Conservation (phyloP, 2,797 vertebrate species). For the Trematocara caparti region DNA sequence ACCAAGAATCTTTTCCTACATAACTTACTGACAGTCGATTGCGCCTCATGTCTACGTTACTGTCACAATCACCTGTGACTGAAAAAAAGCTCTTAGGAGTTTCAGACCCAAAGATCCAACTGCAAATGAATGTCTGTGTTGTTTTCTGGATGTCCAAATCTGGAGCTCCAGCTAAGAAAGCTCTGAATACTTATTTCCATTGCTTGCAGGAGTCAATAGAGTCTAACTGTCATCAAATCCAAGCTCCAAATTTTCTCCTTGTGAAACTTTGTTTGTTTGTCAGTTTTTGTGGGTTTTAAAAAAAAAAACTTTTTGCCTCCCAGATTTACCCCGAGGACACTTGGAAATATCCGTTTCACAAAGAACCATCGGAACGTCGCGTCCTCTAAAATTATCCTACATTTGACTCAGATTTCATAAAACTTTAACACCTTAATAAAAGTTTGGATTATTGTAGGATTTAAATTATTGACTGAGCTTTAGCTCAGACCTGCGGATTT, state of each 20-base stretch:
- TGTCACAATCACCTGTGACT: background rate
- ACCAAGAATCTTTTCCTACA: background rate
- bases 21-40: background rate
- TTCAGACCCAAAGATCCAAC: background rate
- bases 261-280: background rate
- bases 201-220: accelerated
- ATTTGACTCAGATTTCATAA: background rate
- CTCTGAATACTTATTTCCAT: background rate
- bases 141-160: background rate
- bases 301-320: background rate
- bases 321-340: no score
- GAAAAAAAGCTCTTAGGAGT: accelerated
- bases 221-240: background rate
- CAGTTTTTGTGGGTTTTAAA: background rate
- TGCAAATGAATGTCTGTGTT: background rate
- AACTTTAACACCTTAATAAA: background rate
- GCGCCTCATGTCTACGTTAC: accelerated
- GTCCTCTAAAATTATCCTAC: background rate
- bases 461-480: background rate
- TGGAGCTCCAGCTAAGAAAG: background rate
- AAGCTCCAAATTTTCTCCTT: background rate
- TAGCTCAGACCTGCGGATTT: background rate
- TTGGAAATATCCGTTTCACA: background rate
- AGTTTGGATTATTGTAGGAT: background rate
- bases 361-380: background rate